phyloP scores from a whole-genome alignment of 1,140 invertebrate species.

The Agrilus planipennis region DNA sequence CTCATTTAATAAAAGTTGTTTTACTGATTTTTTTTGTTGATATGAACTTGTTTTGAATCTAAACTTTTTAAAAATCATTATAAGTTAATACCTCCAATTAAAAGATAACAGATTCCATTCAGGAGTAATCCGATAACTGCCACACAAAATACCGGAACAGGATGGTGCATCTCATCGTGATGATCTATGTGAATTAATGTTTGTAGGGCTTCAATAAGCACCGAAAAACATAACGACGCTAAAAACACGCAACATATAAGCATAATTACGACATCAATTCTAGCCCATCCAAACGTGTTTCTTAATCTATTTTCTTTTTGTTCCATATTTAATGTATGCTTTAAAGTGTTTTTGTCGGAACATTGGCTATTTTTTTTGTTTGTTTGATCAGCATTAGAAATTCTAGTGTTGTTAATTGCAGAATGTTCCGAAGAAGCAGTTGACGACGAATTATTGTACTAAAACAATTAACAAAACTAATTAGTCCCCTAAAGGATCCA shows the following conservation, averaged over 20 bases:
- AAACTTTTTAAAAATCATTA: too few relatives aligned
- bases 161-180: conserved; percentile 58
- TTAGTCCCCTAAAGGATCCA: too few relatives aligned
- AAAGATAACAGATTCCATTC: conserved; percentile 56
- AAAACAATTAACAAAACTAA: too few relatives aligned
- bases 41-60: too few relatives aligned
- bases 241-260: conserved; percentile 73
- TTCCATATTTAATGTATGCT: conserved; percentile 1
- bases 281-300: conserved; percentile 86
- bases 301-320: conserved; percentile 51
- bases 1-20: too few relatives aligned
- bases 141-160: conserved; percentile 47
- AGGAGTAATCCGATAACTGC: conserved; percentile 53
- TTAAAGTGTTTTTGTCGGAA: neutral
- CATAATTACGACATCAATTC: conserved; percentile 73
- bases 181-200: conserved; percentile 66
- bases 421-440: too few relatives aligned
- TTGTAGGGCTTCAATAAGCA: conserved; percentile 70
- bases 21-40: too few relatives aligned
- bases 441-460: too few relatives aligned
- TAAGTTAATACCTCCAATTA: conserved; percentile 68
- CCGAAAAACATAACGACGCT: conserved; percentile 69
- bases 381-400: conserved; percentile 1
- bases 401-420: too few relatives aligned
- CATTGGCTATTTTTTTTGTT: too few relatives aligned